A percentile compares a stretch with the other conserved stretches of the same genome.
phyloP scores from a whole-genome alignment of 2,113 vertebrate species.

The Microcebus tavaratra region DNA sequence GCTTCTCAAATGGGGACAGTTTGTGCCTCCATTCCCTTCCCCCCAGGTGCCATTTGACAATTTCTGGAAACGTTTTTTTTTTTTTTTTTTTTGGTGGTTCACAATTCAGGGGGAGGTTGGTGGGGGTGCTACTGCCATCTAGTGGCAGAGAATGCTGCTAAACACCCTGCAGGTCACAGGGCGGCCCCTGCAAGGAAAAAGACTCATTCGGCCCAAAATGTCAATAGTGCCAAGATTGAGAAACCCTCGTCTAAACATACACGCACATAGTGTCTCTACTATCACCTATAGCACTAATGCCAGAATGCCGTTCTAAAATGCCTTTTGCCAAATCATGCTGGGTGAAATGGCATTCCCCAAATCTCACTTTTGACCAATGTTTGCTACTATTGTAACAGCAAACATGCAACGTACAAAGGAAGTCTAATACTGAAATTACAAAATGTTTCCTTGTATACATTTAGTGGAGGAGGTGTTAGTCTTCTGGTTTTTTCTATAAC shows the following conservation, averaged over 20 bases:
- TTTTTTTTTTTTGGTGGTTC: neutral
- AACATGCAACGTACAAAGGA: neutral
- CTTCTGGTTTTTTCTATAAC: neutral
- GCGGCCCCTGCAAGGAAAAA: neutral
- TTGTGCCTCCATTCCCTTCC: neutral
- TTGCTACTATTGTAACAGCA: neutral
- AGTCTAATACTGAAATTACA: conserved; percentile 14
- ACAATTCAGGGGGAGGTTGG: neutral
- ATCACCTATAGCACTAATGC: neutral
- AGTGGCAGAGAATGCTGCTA: neutral
- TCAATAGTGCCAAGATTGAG: neutral
- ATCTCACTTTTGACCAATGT: neutral
- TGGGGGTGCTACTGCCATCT: neutral
- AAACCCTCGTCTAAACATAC: neutral
- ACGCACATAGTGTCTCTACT: neutral
- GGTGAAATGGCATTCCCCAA: neutral
- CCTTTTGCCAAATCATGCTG: neutral
- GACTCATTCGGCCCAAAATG: neutral
- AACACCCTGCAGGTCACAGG: neutral
- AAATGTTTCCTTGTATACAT: neutral
- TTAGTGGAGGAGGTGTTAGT: neutral
- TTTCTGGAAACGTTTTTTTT: neutral
- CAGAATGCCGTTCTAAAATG: neutral
- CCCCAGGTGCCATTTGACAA: neutral
- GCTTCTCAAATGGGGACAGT: neutral